A percentile compares a stretch with the other conserved stretches of the same genome.
phyloP scores from a whole-genome alignment of 2,113 vertebrate genomes.

The Vulpes ferrilata region DNA sequence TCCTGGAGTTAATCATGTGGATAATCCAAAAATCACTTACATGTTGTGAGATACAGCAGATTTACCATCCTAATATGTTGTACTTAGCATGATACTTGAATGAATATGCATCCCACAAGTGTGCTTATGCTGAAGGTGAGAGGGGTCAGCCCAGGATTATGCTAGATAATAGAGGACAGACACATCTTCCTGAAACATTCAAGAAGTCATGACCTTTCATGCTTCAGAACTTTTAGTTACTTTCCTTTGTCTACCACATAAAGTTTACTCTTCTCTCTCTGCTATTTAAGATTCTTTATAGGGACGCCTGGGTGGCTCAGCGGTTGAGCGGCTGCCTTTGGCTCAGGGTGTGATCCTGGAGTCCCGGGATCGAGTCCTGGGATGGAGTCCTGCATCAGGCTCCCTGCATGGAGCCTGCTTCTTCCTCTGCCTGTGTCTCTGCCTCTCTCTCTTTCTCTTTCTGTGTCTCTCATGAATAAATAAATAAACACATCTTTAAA shows the following conservation, averaged over 20 bases:
- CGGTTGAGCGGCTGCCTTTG: neutral
- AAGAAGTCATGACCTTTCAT: neutral
- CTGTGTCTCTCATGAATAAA: neutral
- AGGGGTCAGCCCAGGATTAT: neutral
- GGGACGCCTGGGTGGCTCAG: neutral
- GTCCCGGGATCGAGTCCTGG: neutral
- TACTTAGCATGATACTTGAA: neutral
- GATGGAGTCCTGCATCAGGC: neutral
- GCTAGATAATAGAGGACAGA: neutral
- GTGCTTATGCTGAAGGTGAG: neutral
- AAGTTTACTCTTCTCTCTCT: neutral
- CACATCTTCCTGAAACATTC: neutral
- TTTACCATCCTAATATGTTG: neutral
- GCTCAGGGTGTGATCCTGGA: neutral
- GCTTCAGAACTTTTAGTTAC: neutral
- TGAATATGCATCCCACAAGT: neutral
- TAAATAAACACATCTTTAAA: neutral
- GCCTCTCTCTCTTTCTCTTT: neutral
- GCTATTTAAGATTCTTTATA: neutral
- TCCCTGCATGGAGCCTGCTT: neutral
- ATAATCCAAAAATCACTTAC: constrained; percentile 46
- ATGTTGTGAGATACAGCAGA: neutral
- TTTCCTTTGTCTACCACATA: neutral
- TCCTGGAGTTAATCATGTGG: constrained; percentile 2
- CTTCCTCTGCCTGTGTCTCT: neutral